A percentile compares a stretch with the other conserved stretches of the same genome.
phyloP scores from a whole-genome alignment of 2,797 vertebrate genomes.

The Pyrocephalus nanus region DNA sequence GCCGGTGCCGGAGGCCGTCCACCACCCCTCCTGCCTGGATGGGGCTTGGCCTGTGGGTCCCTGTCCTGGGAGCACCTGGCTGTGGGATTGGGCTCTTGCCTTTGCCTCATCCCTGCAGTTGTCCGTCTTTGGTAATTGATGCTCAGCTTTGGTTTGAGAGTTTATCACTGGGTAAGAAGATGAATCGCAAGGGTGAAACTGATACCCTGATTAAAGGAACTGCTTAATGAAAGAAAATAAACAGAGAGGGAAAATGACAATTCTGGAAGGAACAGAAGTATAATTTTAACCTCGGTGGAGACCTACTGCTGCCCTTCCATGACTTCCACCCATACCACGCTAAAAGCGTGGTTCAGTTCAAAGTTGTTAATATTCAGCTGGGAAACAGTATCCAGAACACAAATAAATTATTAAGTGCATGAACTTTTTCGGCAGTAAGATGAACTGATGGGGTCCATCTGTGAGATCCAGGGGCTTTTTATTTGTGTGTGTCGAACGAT shows the following conservation, averaged over 20 bases:
- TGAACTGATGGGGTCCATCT: constrained; percentile 99
- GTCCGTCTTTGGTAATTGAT: constrained; percentile 37
- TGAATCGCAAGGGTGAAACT: constrained; percentile 78
- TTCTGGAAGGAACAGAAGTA: constrained; percentile 78
- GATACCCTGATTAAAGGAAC: constrained; percentile 87
- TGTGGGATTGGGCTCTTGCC: neutral
- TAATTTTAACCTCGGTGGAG: constrained; percentile 83
- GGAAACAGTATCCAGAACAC: constrained; percentile 99
- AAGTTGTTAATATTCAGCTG: constrained; percentile 99
- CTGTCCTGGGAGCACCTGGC: neutral
- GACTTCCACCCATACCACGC: constrained; percentile 78
- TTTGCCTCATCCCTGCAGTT: neutral
- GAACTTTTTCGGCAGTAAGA: constrained; percentile 99
- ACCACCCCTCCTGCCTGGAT: neutral
- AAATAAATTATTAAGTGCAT: constrained; percentile 99
- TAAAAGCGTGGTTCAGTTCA: constrained; percentile 94
- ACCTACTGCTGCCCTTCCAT: constrained; percentile 79
- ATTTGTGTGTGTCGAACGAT: constrained; percentile 83
- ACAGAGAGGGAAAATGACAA: constrained; percentile 75
- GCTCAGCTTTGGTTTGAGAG: constrained; percentile 65
- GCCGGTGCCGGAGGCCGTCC: rapidly evolving
- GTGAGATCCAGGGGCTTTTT: constrained; percentile 88
- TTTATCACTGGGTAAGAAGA: constrained; percentile 66
- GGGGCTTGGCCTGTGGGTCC: neutral
- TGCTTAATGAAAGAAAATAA: constrained; percentile 87